A percentile compares a stretch with the other conserved stretches of the same genome.
Conservation (phyloP, 1,140 invertebrate species). For the Sycophaga agraensis region DNA sequence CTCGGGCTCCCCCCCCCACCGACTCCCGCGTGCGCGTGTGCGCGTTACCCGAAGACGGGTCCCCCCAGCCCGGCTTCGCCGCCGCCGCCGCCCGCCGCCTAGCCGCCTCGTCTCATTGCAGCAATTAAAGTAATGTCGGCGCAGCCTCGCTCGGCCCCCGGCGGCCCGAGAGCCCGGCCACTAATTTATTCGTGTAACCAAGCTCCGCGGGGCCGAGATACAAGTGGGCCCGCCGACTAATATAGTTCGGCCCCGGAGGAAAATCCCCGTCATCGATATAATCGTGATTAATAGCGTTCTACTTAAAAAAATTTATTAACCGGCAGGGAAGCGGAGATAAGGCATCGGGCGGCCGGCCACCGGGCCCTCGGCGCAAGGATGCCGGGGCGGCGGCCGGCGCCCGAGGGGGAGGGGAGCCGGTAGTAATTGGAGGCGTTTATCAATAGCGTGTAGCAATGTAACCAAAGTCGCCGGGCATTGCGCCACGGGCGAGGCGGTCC, state of each 20-base stretch:
- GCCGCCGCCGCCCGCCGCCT: not conserved
- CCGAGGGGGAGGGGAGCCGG: not conserved
- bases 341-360: too few relatives aligned
- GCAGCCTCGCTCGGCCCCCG: too few relatives aligned
- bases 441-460: too few relatives aligned
- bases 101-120: constrained; percentile 29
- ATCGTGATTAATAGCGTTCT: constrained; percentile 23
- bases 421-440: not conserved
- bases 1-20: not conserved
- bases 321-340: too few relatives aligned
- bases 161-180: too few relatives aligned
- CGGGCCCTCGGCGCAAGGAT: not conserved
- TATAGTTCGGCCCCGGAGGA: not conserved
- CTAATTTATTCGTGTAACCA: too few relatives aligned
- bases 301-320: constrained; percentile 10
- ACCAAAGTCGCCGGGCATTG: too few relatives aligned
- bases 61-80: not conserved
- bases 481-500: too few relatives aligned
- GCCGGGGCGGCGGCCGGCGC: not conserved
- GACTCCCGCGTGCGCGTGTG: too few relatives aligned
- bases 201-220: too few relatives aligned
- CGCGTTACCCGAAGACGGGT: too few relatives aligned
- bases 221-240: too few relatives aligned
- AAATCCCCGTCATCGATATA: constrained; percentile 8
- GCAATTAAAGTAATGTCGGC: constrained; percentile 29